Conservation (phyloP, 2,113 vertebrate genomes). For the Bujurquina vittata region DNA sequence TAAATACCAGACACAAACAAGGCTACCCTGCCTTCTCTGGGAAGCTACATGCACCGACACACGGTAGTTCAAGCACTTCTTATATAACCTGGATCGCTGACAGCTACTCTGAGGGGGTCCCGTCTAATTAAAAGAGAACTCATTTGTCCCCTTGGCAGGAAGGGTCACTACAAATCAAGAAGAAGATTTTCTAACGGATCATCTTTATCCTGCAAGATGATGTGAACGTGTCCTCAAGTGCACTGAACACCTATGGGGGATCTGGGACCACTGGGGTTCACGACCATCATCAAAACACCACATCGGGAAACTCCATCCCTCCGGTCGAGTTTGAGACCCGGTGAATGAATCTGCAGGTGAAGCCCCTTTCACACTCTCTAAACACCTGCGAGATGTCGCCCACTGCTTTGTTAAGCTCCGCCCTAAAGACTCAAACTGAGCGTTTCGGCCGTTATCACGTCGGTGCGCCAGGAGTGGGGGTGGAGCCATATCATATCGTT, state of each 20-base stretch:
- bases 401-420: neutral
- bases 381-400: neutral
- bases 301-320: neutral
- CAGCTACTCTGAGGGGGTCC: neutral
- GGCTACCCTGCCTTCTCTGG: neutral
- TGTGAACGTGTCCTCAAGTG: neutral
- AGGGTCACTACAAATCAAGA: neutral
- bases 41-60: neutral
- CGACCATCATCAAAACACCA: rapidly evolving
- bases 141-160: neutral
- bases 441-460: neutral
- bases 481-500: too few species aligned
- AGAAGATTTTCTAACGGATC: neutral
- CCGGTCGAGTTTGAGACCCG: neutral
- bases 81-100: neutral
- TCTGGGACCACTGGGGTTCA: neutral
- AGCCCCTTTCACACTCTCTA: neutral
- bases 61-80: neutral
- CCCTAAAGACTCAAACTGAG: neutral
- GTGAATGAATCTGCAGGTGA: neutral
- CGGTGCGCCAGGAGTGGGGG: too few species aligned
- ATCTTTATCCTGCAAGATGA: neutral
- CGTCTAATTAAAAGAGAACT: neutral
- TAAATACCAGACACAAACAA: neutral
- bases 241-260: rapidly evolving